Conservation (phyloP, 1,140 invertebrate genomes). For the Pseudomyrmex sp. region DNA sequence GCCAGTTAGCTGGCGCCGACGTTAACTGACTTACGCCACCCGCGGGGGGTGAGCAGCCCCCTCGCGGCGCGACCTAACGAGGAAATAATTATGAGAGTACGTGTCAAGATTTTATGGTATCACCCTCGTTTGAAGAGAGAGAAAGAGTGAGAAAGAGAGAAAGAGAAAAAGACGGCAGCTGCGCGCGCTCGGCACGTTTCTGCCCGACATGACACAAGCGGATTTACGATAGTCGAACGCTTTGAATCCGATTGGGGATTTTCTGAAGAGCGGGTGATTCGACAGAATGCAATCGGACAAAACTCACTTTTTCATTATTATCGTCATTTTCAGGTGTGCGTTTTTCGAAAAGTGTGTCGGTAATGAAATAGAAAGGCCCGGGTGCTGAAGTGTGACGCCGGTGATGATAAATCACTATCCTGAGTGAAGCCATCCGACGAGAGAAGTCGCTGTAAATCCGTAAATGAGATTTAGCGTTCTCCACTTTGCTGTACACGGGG, state of each 20-base stretch:
- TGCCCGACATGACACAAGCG: constrained; percentile 15
- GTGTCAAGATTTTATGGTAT: constrained; percentile 56
- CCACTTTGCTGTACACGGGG: not conserved
- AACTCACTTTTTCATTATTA: not conserved
- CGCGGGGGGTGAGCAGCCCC: not conserved
- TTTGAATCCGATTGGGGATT: constrained; percentile 19
- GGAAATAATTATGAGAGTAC: constrained; percentile 70
- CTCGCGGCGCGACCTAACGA: constrained; percentile 54
- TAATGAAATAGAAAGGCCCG: not conserved
- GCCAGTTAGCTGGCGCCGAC: constrained; percentile 28
- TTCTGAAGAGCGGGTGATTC: not conserved
- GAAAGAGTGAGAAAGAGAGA: not conserved
- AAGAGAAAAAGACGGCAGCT: not conserved
- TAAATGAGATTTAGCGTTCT: constrained; percentile 3
- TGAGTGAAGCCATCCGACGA: not conserved
- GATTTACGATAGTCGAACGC: constrained; percentile 30
- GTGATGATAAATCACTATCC: not conserved
- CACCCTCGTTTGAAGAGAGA: not conserved
- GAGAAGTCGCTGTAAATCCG: not conserved
- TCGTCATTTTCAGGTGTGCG: not conserved
- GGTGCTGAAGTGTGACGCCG: not conserved
- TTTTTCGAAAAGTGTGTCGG: not conserved
- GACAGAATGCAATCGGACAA: too few species aligned
- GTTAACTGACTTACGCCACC: constrained; percentile 60
- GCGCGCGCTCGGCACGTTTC: not conserved